These are phyloP conservation scores for Anniella stebbinsi DNA, from an alignment of 2,797 vertebrate genomes.

Conservation along the genomic window DNA sequence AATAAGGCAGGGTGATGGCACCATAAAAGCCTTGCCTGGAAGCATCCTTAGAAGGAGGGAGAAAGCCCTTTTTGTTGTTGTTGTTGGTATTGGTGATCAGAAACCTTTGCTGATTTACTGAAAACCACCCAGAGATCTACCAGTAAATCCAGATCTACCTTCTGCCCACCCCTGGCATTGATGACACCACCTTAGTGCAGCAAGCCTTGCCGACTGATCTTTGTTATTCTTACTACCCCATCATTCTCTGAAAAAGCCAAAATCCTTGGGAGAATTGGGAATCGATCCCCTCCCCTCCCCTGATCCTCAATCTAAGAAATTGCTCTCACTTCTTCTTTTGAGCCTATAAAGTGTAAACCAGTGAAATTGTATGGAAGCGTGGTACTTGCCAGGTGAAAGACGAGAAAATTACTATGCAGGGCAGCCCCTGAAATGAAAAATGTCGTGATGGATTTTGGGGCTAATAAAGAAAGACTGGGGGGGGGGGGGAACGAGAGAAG, in stretches of 20 bases:
- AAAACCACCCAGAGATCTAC: neutral
- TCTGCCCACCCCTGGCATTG: neutral
- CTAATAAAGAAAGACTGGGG: constrained; percentile 15
- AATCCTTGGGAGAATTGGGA: neutral
- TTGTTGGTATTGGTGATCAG: neutral
- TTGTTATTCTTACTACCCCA: neutral
- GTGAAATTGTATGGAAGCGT: neutral
- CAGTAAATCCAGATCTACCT: neutral
- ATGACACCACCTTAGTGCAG: neutral
- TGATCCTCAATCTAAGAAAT: neutral
- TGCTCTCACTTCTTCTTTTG: neutral
- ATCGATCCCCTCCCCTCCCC: neutral
- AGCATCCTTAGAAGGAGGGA: too few species aligned
- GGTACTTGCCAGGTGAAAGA: neutral
- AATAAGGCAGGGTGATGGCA: too few species aligned
- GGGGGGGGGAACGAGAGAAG: constrained; percentile 26
- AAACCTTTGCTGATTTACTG: neutral
- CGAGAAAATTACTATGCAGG: constrained; percentile 7
- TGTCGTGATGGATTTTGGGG: constrained; percentile 19
- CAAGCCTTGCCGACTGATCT: neutral
- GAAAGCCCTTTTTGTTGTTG: too few species aligned
- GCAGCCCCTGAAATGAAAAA: constrained; percentile 5
- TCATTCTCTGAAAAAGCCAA: neutral
- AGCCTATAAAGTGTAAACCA: neutral
- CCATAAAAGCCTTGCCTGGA: too few species aligned